These are phyloP conservation scores for Helicorthomorpha holstii DNA, from an alignment of 1,140 invertebrate species.

Conservation along the genomic window DNA sequence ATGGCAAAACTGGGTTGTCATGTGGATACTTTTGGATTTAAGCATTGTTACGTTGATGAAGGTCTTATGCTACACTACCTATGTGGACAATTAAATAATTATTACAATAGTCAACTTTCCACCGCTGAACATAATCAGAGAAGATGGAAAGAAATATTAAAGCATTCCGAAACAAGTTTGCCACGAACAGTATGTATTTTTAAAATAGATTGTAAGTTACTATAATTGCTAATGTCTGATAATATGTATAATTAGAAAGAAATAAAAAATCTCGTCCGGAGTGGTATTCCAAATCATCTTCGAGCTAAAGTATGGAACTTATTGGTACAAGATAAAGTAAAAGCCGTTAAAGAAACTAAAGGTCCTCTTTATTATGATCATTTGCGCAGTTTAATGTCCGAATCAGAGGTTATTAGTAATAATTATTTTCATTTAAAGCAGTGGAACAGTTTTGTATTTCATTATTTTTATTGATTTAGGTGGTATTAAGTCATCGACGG, in stretches of 20 bases:
- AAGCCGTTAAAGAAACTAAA: constrained; percentile 27
- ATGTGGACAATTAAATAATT: constrained; percentile 30
- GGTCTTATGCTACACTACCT: constrained; percentile 33
- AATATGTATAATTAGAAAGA: constrained; percentile 19
- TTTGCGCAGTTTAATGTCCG: constrained; percentile 26
- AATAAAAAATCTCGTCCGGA: constrained; percentile 27
- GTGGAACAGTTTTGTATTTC: not conserved
- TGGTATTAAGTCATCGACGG: constrained; percentile 28
- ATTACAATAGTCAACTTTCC: constrained; percentile 24
- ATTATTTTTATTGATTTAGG: constrained; percentile 17
- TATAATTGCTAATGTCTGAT: not conserved
- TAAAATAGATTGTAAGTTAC: not conserved
- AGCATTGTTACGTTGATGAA: constrained; percentile 24
- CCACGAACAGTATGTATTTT: constrained; percentile 7
- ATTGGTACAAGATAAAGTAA: constrained; percentile 27
- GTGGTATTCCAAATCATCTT: constrained; percentile 29
- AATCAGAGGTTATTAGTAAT: constrained; percentile 24
- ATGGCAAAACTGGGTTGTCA: constrained; percentile 24
- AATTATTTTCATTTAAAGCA: not conserved
- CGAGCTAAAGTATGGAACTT: constrained; percentile 29
- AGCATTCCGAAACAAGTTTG: not conserved
- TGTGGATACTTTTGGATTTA: constrained; percentile 34
- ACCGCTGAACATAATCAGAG: constrained; percentile 21
- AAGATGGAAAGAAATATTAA: constrained; percentile 17
- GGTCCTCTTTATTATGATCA: constrained; percentile 32